Base-by-base conservation (phyloP, 1,140 invertebrate species). In the Phocides pigmalion region DNA sequence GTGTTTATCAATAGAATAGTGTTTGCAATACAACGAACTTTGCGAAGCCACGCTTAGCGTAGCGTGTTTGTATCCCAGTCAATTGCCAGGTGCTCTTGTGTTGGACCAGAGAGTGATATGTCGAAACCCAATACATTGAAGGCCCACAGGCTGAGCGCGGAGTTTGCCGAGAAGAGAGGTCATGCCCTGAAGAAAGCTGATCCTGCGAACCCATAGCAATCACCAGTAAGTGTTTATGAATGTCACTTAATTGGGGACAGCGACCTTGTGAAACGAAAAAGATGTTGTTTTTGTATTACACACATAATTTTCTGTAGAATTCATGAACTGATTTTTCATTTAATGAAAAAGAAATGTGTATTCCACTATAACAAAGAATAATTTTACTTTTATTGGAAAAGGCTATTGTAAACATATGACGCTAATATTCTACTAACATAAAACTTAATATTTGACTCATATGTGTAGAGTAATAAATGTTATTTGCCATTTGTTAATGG, bases 121-220 rank as follows among this genome's bases (percentile, higher is more conserved):
- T 89, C 87, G 69, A 90, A 90, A 66, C 84, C 87, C 4, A 89
- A 87, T 61, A 89, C 86, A 11, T 59, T 90, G 76, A 90, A 90
- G 69, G 88, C 88, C 12, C 88, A 90, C 47, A 83, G 85, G 76
- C 74, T 90, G 69, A 90, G 88, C 75, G 87, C 87, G 0, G 88
- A 90, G 61, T 89, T 87, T 49, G 86, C 86, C 46, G 88, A 90
- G 72, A 90, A 89, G 70, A 77, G 87, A 70, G 76, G 77, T 25
- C 84, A 81, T 58, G 62, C 78, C 8, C 44, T 87, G 76, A 89
- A 86, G 79, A 90, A 87, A 72, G 68, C 76, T 28, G 88, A 88
- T 68, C 84, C 87, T 22, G 72, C 84, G 54, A 87, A 81, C 20
- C 73, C 85, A 86, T 90, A 90, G 88, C 88, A 90, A 80, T 76